phyloP scores from a whole-genome alignment of 2,113 vertebrate genomes.

The Plecotus auritus region DNA sequence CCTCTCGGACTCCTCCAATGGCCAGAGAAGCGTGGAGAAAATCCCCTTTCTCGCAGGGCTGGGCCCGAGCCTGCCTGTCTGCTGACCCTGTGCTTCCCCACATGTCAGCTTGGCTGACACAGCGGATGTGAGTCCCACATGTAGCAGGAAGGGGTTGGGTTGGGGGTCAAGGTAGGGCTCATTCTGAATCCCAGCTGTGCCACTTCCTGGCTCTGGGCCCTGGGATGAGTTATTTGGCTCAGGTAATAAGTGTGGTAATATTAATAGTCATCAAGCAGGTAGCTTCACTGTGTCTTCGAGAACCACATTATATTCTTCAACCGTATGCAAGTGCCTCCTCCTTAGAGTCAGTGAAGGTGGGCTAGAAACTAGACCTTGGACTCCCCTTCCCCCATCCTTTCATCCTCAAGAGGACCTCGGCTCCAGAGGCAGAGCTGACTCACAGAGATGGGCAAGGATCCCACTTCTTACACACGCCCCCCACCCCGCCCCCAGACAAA shows the following conservation, averaged over 20 bases:
- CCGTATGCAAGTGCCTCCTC: background rate
- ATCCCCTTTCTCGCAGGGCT: background rate
- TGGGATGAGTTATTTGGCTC: background rate
- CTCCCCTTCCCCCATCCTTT: background rate
- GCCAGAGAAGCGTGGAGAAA: background rate
- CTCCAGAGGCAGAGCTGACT: background rate
- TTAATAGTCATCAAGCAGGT: background rate
- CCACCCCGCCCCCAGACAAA: background rate
- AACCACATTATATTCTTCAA: background rate
- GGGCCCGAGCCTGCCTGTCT: background rate
- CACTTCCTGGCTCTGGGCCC: background rate
- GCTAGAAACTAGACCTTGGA: background rate
- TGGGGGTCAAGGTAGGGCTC: background rate
- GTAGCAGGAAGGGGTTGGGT: background rate
- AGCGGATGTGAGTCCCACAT: background rate
- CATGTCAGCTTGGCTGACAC: background rate
- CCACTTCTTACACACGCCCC: background rate
- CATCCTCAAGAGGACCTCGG: background rate
- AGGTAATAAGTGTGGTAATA: background rate
- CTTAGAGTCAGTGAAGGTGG: background rate
- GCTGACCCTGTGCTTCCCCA: no score
- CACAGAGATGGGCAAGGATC: background rate
- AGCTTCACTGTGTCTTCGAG: background rate
- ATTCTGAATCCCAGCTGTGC: background rate
- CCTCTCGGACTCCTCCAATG: background rate